These are phyloP conservation scores for Hemibagrus guttatus DNA, from an alignment of 2,797 vertebrate species.

Conservation along the genomic window DNA sequence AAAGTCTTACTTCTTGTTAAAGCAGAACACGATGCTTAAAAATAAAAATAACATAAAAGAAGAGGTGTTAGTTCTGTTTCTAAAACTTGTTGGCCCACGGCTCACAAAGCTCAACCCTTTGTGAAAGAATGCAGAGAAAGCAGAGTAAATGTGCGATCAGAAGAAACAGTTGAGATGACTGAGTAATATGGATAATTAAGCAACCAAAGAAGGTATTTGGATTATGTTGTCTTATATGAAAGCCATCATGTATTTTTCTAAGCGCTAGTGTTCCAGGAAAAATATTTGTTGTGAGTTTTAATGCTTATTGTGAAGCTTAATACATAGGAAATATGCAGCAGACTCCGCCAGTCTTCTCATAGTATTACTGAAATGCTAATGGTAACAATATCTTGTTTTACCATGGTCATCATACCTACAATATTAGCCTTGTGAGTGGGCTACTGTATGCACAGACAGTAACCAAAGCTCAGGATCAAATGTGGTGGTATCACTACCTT, in stretches of 20 bases:
- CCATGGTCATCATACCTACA: neutral
- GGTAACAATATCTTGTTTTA: neutral
- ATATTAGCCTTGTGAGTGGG: neutral
- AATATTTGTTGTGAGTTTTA: neutral
- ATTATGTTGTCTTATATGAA: neutral
- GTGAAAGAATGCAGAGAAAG: neutral
- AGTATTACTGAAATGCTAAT: neutral
- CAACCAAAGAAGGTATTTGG: neutral
- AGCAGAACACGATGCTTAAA: neutral
- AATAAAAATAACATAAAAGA: neutral
- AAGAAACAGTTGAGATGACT: neutral
- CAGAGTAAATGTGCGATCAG: neutral
- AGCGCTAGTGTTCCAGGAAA: neutral
- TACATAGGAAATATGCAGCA: neutral
- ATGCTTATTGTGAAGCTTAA: neutral
- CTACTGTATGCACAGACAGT: neutral
- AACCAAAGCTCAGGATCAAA: neutral
- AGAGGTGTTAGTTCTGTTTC: neutral
- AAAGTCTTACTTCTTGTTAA: neutral
- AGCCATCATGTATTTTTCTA: neutral
- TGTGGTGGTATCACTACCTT: neutral
- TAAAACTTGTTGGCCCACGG: neutral
- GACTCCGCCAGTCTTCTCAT: neutral
- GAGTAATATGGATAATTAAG: neutral
- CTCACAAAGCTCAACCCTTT: neutral